Evolutionary conservation across 2,113 vertebrate genomes (phyloP), one percentile per base, ranked within the genome.

Genomic region (Epinephelus fuscoguttatus): DNA sequence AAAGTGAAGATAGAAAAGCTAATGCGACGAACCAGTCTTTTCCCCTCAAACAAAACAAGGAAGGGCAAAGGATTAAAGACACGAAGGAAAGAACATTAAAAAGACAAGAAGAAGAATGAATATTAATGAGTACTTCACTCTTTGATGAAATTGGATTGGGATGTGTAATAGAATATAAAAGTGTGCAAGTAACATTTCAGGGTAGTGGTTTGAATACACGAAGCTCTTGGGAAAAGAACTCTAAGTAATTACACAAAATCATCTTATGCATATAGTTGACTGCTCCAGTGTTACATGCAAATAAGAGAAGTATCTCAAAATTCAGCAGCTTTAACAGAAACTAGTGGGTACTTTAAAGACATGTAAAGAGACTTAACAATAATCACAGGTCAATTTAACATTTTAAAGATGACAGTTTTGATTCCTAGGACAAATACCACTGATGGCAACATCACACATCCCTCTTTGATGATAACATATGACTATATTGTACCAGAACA

Each of bases 1-100:
- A 59, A 69, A 74, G 9, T 40, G 37, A 52, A 64, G 64, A 85
- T 81, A 37, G 33, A 55, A 85, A 82, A 84, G 62, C 75, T 66
- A 82, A 84, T 71, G 73, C 84, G 84, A 81, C 37, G 2, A 72
- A 74, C 63, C 30, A 42, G 63, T 75, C 75, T 78, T 15, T 69
- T 67, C 42, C 37, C 55, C 33, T 82, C 23, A 72, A 63, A 57
- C 37, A 79, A 66, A 81, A 89, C 40, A 78, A 81, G 40, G 18
- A 27, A 23, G 59, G 49, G 63, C 30, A 69, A 52, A 69, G 25
- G 52, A 52, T 55, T 61, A 67, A 79, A 80, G 57, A 80, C 60
- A 67, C 42, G 37, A 62, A 53, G 63, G 37, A 37, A 50, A 70
- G 25, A 59, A 59, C 17, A 37, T 56, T 63, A 14, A 73, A 72